phyloP scores from a whole-genome alignment of 37 sponge, comb jelly and placozoan genomes.

The Agelas oroides region DNA sequence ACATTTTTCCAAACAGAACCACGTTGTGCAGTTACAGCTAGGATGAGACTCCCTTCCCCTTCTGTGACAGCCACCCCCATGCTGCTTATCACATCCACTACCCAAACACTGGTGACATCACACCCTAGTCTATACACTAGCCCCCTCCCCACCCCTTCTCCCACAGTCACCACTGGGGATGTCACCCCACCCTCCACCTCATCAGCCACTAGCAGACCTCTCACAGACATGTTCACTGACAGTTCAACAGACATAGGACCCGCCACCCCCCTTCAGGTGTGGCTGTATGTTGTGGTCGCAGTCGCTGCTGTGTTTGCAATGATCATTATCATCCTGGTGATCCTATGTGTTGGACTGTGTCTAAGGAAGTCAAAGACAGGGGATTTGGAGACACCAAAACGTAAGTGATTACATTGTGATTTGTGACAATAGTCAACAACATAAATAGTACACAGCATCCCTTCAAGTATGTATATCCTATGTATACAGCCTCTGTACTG shows the following conservation, averaged over 20 bases:
- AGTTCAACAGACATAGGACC: not conserved
- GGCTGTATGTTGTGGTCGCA: constrained; percentile 53
- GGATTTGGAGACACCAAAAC: not conserved
- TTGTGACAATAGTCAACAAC: no score
- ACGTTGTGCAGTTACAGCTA: not conserved
- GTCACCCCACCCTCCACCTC: not conserved
- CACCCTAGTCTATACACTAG: not conserved
- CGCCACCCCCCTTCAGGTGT: constrained; percentile 2
- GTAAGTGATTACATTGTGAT: no score
- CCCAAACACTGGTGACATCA: not conserved
- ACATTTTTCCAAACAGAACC: not conserved
- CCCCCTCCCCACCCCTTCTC: not conserved
- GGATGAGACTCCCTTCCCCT: not conserved
- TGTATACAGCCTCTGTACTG: no score
- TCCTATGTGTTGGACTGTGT: constrained; percentile 56
- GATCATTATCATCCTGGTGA: constrained; percentile 44
- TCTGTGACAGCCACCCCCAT: not conserved
- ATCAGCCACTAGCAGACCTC: not conserved
- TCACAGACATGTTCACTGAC: not conserved
- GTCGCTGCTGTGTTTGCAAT: constrained; percentile 57
- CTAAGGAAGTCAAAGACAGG: constrained; percentile 27
- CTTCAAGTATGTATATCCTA: no score
- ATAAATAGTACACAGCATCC: no score
- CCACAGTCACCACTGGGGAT: not conserved
- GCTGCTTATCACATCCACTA: not conserved